Evolutionary conservation across 1,140 invertebrate species (phyloP), one percentile per base, ranked within the genome.

Genomic region (Adelges cooleyi): DNA sequence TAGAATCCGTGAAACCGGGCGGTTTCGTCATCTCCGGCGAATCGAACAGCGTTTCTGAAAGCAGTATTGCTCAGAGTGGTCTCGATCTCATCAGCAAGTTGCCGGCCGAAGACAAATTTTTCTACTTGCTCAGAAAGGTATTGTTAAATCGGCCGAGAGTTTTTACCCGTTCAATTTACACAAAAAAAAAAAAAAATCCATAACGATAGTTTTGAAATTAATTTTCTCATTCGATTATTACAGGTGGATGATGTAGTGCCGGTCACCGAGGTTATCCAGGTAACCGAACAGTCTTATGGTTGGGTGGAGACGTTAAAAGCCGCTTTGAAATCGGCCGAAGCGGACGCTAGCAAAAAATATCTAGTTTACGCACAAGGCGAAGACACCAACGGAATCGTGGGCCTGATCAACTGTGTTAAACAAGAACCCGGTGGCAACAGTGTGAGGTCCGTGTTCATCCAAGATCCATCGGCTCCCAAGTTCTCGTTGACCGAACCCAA

Each of bases 381-480:
- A 71, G 80, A 84, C 68, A 73, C 73, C 18, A 86, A 79, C 73
- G 93, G 95, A 59, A 79, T 93, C 23, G 76, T 95, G 50, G 95
- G 95, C 48, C 75, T 98, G 68, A 84, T 87, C 59, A 94, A 90
- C 69, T 98, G 95, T 74, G 77, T 98, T 42, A 84, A 86, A 70
- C 81, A 82, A 69, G 94, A 97, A 77, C 79, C 84, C 10, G 89
- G 88, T 51, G 90, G 90, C 51, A 76, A 81, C 49, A 83, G 82
- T 70, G 76, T 90, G 11, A 84, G 90, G 71, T 80, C 84, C 13
- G 77, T 84, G 9, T 86, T 84, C 67, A 79, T 88, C n/a, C 82
- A 84, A 69, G 84, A 85, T 53, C 76, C 78, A 1, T 80, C 79
- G 10, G 75, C 78, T 0, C 79, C 82, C 2, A 80, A 81, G 33